Conservation (phyloP, 2,113 vertebrate genomes). For the Panthera uncia region DNA sequence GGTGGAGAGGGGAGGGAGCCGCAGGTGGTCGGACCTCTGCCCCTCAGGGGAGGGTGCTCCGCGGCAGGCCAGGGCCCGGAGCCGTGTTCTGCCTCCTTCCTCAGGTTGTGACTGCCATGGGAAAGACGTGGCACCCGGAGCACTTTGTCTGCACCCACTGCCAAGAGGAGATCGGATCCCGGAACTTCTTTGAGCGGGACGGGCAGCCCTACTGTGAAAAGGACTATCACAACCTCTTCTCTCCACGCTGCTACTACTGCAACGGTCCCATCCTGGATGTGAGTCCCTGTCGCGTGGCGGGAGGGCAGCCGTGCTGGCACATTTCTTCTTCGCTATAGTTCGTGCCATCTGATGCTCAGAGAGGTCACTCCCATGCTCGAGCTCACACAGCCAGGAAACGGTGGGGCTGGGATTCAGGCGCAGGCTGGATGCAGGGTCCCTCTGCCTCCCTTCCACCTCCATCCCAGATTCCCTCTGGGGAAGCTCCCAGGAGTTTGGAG, state of each 20-base stretch:
- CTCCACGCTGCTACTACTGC: slow-evolving; percentile 98
- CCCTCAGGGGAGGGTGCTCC: fast-evolving
- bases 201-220: slow-evolving; percentile 98
- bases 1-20: neutral
- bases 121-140: slow-evolving; percentile 98
- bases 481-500: neutral
- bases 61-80: neutral
- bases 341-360: neutral
- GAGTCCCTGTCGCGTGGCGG: slow-evolving; percentile 72
- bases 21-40: neutral
- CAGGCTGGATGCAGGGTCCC: fast-evolving
- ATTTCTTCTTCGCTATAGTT: neutral
- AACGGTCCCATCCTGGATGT: slow-evolving; percentile 98
- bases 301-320: fast-evolving
- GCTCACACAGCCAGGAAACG: neutral
- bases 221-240: slow-evolving; percentile 98
- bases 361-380: neutral
- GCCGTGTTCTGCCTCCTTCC: neutral
- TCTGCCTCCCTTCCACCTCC: neutral
- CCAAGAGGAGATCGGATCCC: slow-evolving; percentile 98
- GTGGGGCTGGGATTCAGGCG: neutral
- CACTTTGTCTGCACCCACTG: slow-evolving; percentile 99
- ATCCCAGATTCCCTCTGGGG: fast-evolving
- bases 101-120: slow-evolving; percentile 99
- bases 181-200: slow-evolving; percentile 98